Conservation (phyloP, 2,797 vertebrate species). For the Anas capensis region DNA sequence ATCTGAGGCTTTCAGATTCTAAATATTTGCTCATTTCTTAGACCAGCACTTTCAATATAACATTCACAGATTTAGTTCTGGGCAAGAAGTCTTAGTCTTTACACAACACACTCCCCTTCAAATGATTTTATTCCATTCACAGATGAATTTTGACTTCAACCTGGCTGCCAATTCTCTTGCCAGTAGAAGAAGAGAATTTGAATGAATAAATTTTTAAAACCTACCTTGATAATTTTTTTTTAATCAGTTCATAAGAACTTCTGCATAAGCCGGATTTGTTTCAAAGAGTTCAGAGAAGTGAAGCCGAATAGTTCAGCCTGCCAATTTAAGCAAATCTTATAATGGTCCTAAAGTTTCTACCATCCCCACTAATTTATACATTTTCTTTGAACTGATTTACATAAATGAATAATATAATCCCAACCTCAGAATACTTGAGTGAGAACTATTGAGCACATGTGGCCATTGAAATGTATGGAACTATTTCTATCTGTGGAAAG, state of each 20-base stretch:
- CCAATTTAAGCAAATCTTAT: conserved; percentile 45
- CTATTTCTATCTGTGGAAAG: conserved; percentile 51
- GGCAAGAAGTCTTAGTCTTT: conserved; percentile 1
- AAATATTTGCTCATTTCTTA: neutral
- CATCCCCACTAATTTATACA: neutral
- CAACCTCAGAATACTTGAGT: neutral
- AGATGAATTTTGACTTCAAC: conserved; percentile 23
- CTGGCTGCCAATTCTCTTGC: neutral
- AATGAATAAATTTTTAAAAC: conserved; percentile 47
- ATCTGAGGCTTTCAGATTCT: neutral
- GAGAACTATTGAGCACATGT: conserved; percentile 39
- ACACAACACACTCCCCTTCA: neutral
- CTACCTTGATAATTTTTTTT: conserved; percentile 31
- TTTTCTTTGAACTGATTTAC: conserved; percentile 59
- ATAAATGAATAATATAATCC: conserved; percentile 33
- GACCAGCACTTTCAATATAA: neutral
- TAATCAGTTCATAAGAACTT: conserved; percentile 11
- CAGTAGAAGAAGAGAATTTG: neutral
- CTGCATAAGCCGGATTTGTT: conserved; percentile 20
- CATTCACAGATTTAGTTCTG: neutral
- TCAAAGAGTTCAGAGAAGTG: conserved; percentile 17
- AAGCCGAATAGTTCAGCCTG: neutral
- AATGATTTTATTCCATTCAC: conserved; percentile 13
- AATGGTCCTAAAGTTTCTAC: conserved; percentile 35
- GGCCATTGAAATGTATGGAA: neutral